Base-by-base conservation (phyloP, 2,888 invertebrate species). In the Ypsolopha scabrella region DNA sequence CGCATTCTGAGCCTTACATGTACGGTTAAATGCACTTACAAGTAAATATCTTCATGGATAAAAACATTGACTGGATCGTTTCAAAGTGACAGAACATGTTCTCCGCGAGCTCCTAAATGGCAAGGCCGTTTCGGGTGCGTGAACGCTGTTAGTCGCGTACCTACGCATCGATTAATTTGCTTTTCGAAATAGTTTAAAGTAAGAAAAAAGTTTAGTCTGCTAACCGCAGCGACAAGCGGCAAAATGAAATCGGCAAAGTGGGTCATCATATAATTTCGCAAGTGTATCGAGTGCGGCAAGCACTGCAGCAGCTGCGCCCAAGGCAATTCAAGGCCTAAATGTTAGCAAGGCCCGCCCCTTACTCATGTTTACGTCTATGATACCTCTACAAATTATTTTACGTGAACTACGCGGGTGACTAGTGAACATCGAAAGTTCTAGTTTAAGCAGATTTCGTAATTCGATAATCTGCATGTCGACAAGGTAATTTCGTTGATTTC, bases 191-290 rank as follows among this genome's bases (percentile, higher is more conserved):
- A 58, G 53, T 66, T 68, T 70, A 65, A 14, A 37, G 11, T 10
- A 49, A 41, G 24, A 39, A 72, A 80, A 77, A 75, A 74, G 63
- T 72, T 65, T 68, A 67, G 67, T 62, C 57, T 55, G 54, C 64
- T 65, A 71, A 43, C 67, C 69, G 68, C 69, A 68, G 69, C 72
- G 70, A 69, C 73, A 71, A 73, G 71, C 70, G 70, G 68, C 67
- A 71, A 76, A 82, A 80, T 70, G 80, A 82, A 83, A 78, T 79
- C 77, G 68, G 62, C 72, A 71, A 81, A 83, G 80, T 83, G 73
- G 83, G 83, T 78, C 85, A 80, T 82, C 79, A 80, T 76, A 80
- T 73, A 76, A 83, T 86, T 83, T 86, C 81, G 80, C 80, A 85
- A 83, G 74, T 77, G 75, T 80, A 82, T 79, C 75, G 80, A 82